phyloP scores from a whole-genome alignment of 2,888 invertebrate genomes.

The Diaperis boleti region DNA sequence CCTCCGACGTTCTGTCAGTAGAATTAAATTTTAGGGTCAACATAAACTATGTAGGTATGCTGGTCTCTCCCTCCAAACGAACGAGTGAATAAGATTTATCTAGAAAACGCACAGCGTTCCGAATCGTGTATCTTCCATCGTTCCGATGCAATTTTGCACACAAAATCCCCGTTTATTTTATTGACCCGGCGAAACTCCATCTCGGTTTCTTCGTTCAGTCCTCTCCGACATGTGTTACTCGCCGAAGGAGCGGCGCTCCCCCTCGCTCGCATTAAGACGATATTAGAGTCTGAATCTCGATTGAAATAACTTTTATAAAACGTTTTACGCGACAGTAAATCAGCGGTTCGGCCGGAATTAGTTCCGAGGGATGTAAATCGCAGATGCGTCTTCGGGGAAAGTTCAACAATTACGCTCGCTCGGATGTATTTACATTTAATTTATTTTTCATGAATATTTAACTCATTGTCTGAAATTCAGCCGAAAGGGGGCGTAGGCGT shows the following conservation, averaged over 20 bases:
- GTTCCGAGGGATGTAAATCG: conserved; percentile 57
- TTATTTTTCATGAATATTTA: conserved; percentile 57
- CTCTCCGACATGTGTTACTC: conserved; percentile 56
- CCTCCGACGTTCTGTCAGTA: no score
- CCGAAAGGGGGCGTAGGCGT: conserved; percentile 37
- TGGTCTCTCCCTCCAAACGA: no score
- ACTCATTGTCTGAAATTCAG: conserved; percentile 49
- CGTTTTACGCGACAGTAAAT: conserved; percentile 56
- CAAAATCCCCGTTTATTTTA: background rate
- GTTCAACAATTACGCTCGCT: conserved; percentile 35
- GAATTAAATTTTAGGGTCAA: no score
- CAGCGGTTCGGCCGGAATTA: conserved; percentile 56
- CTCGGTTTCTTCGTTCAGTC: conserved; percentile 22
- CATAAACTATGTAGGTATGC: no score
- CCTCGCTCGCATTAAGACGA: conserved; percentile 53
- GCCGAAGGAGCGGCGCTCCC: conserved; percentile 37
- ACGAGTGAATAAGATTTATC: no score
- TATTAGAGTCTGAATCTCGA: conserved; percentile 57
- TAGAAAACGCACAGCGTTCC: no score
- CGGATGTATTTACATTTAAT: conserved; percentile 53
- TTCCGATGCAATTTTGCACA: no score
- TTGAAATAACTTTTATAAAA: conserved; percentile 60
- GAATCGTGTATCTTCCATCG: no score
- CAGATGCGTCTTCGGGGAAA: conserved; percentile 53
- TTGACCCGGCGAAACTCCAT: background rate